Base-by-base conservation (phyloP, 2,797 vertebrate genomes). In the Cottoperca gobio region DNA sequence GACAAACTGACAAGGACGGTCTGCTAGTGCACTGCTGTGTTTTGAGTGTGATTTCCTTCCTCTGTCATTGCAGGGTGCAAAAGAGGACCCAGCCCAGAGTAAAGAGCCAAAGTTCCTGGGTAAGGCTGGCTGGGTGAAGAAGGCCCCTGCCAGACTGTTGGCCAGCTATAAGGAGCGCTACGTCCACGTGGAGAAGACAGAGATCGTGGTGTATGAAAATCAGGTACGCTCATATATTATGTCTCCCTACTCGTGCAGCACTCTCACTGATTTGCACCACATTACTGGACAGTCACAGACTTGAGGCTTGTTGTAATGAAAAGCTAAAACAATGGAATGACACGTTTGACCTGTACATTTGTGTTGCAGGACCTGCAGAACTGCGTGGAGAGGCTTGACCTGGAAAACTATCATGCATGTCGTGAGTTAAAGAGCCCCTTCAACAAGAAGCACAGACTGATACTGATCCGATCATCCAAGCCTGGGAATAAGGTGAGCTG, bases 41-140 rank as follows among this genome's bases (percentile, higher is more conserved):
- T 26, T 13, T 42, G 52, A 53, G 12, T 55, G 68, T 90, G 62
- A 90, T 84, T 80, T 89, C 46, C 71, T 81, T 84, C 53, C 85
- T 81, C 55, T 79, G 17, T 86, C 60, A 26, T 49, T 76, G 28
- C 61, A 95, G 95, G 93, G 73, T 80, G 88, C 85, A 61, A 97
- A 97, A 90, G 95, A 96, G 49, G 94, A 93, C 9, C 86, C 92
- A 13, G 92, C 94, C 89, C 95, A 93, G 70, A 79, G 92, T 7
- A 93, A 90, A 79, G 74, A 88, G 77, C 73, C 92, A 12, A 90
- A 78, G 19, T 90, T 82, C 0, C 88, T 89, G 6, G 95, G 94
- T 75, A 99, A 98, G 81, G 94, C 95, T 0, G 97, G 98, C 83
- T 99, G 97, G 97, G 81, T 99, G 87, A 99, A 98, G 93, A 99